Base-by-base conservation (phyloP, 2,797 vertebrate genomes). In the Anolis apletophallus region DNA sequence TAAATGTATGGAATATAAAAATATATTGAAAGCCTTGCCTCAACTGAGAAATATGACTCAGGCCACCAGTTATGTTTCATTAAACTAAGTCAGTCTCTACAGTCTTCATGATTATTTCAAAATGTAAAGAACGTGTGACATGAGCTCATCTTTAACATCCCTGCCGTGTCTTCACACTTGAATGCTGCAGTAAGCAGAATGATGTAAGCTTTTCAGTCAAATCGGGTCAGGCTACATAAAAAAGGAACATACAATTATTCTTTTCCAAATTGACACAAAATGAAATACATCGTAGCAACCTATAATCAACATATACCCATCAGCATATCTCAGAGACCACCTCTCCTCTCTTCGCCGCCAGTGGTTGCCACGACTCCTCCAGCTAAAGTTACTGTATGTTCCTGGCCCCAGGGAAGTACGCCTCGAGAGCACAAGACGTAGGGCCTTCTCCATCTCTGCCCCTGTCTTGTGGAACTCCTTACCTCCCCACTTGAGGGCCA, bases 11-110 rank as follows among this genome's bases (percentile, higher is more conserved):
- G 9, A 52, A 9, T 5, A 13, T 11, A 23, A 52, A 0, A 0
- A 23, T 85, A 81, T 2, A 40, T 14, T 7, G 83, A 81, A 88
- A 91, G 10, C 3, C 34, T 80, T 29, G 26, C 75, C 50, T 23
- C 32, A 81, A 75, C 54, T 36, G 32, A 57, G 3, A 72, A 69
- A 79, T 6, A 9, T 57, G 50, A 4, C 29, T 29, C 21, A 57
- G 71, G 46, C 81, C 13, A 81, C 26, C n/a, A 12, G 61, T 21
- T 74, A 71, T 10, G 34, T 75, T 46, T 68, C 50, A 81, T 54
- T 68, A 75, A 82, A 81, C 19, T 46, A 40, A 8, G 21, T 32
- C 32, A 34, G 14, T 52, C 6, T 59, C 73, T 72, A 85, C 23
- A 3, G 46, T 74, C 21, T 34, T 74, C 76, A 61, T 40, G 3